Conservation (phyloP, 2,888 invertebrate species). For the Halictus quadricinctus region DNA sequence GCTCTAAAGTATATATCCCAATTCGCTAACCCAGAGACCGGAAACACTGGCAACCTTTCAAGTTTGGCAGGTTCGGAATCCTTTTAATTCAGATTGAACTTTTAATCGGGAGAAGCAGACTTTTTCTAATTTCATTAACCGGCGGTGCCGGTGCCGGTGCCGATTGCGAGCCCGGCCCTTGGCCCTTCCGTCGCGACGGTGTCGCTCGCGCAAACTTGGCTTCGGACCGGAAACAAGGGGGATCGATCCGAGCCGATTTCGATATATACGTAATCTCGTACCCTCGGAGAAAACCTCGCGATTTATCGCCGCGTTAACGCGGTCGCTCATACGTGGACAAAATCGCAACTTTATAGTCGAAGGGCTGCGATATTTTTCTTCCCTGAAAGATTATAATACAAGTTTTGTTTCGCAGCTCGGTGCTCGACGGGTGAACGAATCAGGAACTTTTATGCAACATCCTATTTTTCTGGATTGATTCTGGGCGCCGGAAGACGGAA, state of each 20-base stretch:
- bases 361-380: not conserved
- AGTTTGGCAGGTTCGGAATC: slow-evolving; percentile 67
- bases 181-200: not conserved
- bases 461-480: not conserved
- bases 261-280: not conserved
- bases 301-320: not conserved
- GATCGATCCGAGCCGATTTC: slow-evolving; percentile 19
- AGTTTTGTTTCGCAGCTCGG: not conserved
- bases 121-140: slow-evolving; percentile 52
- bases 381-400: not conserved
- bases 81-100: slow-evolving; percentile 69
- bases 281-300: slow-evolving; percentile 1
- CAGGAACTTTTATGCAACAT: not conserved
- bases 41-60: slow-evolving; percentile 70
- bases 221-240: slow-evolving; percentile 2
- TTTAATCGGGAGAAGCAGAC: slow-evolving; percentile 51
- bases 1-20: slow-evolving; percentile 64
- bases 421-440: too few relatives aligned
- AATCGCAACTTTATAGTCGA: not conserved
- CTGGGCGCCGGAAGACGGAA: slow-evolving; percentile 44
- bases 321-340: not conserved
- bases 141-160: not conserved
- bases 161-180: not conserved
- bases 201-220: not conserved
- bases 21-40: slow-evolving; percentile 72